These are phyloP conservation scores for Varecia variegata DNA, from an alignment of 2,797 vertebrate genomes.

Conservation along the genomic window DNA sequence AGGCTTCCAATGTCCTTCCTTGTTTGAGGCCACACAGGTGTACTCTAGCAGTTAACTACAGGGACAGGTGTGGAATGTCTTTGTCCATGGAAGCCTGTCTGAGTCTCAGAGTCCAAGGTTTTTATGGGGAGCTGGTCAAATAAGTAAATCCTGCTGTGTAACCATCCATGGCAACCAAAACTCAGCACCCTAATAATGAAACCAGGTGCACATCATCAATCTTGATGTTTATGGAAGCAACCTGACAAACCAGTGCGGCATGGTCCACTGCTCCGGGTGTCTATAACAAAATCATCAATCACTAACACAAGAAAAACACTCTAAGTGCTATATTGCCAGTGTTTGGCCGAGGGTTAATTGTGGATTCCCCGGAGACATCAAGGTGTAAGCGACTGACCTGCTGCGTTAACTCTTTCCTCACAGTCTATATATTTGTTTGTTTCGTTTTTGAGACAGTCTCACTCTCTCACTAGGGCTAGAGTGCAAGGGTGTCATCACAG, in stretches of 20 bases:
- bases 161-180: not conserved
- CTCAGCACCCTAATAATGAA: not conserved
- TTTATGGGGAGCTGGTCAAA: not conserved
- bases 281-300: not conserved
- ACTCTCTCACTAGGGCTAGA: too few species aligned
- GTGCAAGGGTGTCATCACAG: too few species aligned
- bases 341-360: not conserved
- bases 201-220: not conserved
- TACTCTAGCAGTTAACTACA: not conserved
- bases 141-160: not conserved
- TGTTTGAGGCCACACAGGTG: not conserved
- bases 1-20: not conserved
- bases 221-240: not conserved
- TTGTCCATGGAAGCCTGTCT: not conserved
- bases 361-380: not conserved
- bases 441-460: too few species aligned
- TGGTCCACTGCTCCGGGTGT: not conserved
- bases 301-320: not conserved
- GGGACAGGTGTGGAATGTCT: not conserved
- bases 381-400: not conserved
- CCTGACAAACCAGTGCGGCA: not conserved
- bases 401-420: conserved; percentile 25
- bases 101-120: not conserved
- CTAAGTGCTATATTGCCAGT: not conserved
- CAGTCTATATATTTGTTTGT: not conserved